These are phyloP conservation scores for Platysternon megacephalum DNA, from an alignment of 2,113 vertebrate species.

Conservation along the genomic window DNA sequence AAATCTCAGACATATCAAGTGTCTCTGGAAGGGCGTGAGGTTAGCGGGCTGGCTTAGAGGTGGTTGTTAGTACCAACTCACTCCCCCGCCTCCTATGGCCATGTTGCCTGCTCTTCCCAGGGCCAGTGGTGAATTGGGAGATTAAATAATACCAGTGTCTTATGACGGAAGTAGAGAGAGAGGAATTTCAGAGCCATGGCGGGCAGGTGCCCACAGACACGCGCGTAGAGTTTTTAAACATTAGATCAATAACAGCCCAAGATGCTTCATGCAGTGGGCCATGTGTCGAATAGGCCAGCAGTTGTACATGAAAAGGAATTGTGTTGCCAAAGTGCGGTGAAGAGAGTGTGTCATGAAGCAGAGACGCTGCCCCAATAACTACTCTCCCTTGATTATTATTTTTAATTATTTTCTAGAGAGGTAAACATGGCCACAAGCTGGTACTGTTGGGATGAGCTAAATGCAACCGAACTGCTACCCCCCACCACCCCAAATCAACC, in stretches of 20 bases:
- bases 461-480: too few relatives aligned
- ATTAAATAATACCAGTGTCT: accelerated
- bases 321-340: neutral
- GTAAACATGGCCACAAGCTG: neutral
- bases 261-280: accelerated
- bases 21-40: neutral
- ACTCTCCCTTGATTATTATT: slow-evolving; percentile 2
- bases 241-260: accelerated
- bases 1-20: slow-evolving; percentile 51
- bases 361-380: neutral
- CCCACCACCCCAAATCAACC: neutral
- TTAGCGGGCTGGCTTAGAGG: neutral
- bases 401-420: slow-evolving; percentile 44
- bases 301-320: accelerated
- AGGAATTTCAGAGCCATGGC: accelerated
- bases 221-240: accelerated
- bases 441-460: neutral
- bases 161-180: accelerated
- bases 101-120: accelerated
- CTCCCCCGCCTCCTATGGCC: neutral
- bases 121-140: neutral
- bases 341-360: neutral
- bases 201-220: neutral
- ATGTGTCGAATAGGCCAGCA: accelerated
- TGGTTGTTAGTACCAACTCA: accelerated